Base-by-base conservation (phyloP, 1,140 invertebrate genomes). In the Nasonia giraulti region DNA sequence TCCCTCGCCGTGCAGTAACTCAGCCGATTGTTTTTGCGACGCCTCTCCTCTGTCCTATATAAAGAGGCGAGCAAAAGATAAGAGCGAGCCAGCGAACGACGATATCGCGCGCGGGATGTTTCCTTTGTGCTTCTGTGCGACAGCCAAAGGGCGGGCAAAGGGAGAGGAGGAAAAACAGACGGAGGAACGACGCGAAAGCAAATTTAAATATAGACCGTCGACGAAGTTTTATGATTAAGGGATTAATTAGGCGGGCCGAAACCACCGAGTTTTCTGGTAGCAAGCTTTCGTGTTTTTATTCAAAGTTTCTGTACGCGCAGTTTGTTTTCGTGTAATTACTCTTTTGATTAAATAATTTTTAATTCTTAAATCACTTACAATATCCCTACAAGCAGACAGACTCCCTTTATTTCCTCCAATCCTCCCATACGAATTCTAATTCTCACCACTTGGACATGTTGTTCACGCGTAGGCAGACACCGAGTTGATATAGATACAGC, bases 211-310 rank as follows among this genome's bases (percentile, higher is more conserved):
- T 83, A 75, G 68, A 80, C 7, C 69, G 68, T 31, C 47, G 55
- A 20, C 69, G 55, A 84, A 86, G 55, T 87, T 87, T 87, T 85
- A 85, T 82, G 79, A 87, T 84, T 81, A 84, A 71, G 80, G 76
- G 86, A 85, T 87, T 87, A 87, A 85, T 85, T 85, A 85, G 74
- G 74, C 44, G 50, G 31, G 10, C 69, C 69, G 40, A 27, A 27
- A 27, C 27, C 2, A 27, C 27, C 27, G 27, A 27, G 27, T 27
- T 27, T 27, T 27, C 27, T 27, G 27, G 27, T 27, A 27, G 27
- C 27, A 1, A 27, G 27, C 27, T 27, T 27, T 27, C 27, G 27
- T 27, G 27, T 27, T 27, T 27, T 20, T 62, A 2, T 62, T 62
- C 3, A 5, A 62, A 31, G 20, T 31, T 31, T 69, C 68, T 8